A percentile compares a stretch with the other conserved stretches of the same genome.
Evolutionary conservation across 2,888 invertebrate genomes (phyloP).

Genomic region (Dynastes tityus): DNA sequence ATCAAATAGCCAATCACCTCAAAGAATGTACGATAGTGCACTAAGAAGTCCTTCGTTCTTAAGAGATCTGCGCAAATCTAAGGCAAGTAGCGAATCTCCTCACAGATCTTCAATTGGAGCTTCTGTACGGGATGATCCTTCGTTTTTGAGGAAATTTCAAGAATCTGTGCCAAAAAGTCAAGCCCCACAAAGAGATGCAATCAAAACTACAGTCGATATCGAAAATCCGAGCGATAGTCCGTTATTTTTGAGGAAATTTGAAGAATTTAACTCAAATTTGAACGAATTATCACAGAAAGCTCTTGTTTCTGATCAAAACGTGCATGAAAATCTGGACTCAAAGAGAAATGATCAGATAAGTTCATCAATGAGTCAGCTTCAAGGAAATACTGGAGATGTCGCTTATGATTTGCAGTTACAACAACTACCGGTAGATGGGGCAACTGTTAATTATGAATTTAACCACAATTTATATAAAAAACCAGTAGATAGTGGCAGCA

Average conservation of each 20-base stretch:
- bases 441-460: no score
- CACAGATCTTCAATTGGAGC: neutral
- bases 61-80: neutral
- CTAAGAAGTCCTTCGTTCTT: neutral
- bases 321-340: neutral
- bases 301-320: neutral
- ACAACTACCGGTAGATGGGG: no score
- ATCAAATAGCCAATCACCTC: conserved; percentile 7
- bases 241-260: neutral
- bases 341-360: neutral
- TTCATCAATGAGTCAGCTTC: no score
- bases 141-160: neutral
- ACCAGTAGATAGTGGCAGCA: no score
- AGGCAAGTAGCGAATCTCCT: conserved; percentile 7
- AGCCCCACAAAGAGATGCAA: neutral
- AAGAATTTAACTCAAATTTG: neutral
- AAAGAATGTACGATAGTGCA: neutral
- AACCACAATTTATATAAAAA: no score
- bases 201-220: neutral
- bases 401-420: no score
- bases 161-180: neutral
- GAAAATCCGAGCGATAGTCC: neutral
- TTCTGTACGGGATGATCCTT: no score
- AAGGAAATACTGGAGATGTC: neutral
- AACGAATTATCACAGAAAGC: neutral